These are phyloP conservation scores for Ips nitidus DNA, from an alignment of 1,140 invertebrate species.

Conservation along the genomic window DNA sequence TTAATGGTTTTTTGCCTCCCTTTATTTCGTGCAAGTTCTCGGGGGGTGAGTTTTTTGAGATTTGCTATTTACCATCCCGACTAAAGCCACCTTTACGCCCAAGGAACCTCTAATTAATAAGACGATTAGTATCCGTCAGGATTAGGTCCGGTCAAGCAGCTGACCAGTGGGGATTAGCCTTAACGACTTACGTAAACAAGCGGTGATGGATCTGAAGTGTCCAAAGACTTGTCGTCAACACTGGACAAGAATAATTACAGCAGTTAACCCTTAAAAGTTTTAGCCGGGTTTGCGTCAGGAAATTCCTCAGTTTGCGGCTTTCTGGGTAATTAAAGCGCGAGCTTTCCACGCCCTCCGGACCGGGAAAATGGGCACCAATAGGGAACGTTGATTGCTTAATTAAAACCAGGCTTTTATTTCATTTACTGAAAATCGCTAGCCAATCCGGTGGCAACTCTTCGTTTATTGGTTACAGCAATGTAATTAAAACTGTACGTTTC, in stretches of 20 bases:
- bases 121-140: constrained; percentile 14
- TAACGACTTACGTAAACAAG: constrained; percentile 12
- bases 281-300: not conserved
- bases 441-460: not conserved
- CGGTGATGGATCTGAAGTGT: not conserved
- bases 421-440: constrained; percentile 14
- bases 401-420: constrained; percentile 18
- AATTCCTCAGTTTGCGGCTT: not conserved
- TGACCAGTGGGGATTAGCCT: constrained; percentile 16
- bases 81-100: not conserved
- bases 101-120: not conserved
- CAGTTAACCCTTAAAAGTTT: not conserved
- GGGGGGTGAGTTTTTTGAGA: not conserved
- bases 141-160: constrained; percentile 2
- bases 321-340: constrained; percentile 19
- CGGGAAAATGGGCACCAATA: constrained; percentile 4
- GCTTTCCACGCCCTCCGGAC: constrained; percentile 6
- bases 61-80: no score
- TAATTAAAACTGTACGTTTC: not conserved
- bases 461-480: not conserved
- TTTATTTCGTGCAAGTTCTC: not conserved
- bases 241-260: not conserved
- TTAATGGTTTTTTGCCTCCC: constrained; percentile 21
- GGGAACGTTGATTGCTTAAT: constrained; percentile 16
- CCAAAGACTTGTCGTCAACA: not conserved